Evolutionary conservation across 1,140 invertebrate species (phyloP).

Genomic region (Lanistes nyassanus): DNA sequence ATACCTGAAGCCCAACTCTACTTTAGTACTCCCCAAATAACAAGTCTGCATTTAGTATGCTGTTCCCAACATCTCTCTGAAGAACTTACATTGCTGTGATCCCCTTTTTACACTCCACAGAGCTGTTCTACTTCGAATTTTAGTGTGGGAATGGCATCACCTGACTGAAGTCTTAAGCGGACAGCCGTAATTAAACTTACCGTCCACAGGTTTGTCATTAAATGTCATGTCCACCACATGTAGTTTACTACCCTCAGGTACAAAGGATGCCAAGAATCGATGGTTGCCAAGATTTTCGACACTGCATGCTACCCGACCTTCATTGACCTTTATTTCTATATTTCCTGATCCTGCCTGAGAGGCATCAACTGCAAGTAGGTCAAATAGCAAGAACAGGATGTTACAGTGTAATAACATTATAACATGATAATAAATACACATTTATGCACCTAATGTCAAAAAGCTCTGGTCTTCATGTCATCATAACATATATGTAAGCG

Average conservation of each 20-base stretch:
- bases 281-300: constrained; percentile 92
- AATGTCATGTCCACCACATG: constrained; percentile 99
- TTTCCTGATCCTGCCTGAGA: constrained; percentile 94
- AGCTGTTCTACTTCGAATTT: too few species aligned
- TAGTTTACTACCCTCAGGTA: constrained; percentile 88
- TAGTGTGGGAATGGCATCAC: too few species aligned
- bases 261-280: constrained; percentile 83
- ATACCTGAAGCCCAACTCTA: too few species aligned
- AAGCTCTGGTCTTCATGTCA: neutral
- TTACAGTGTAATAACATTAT: neutral
- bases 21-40: too few species aligned
- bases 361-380: constrained; percentile 85
- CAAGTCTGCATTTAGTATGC: too few species aligned
- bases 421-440: neutral
- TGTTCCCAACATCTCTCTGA: too few species aligned
- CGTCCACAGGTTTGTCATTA: constrained; percentile 93
- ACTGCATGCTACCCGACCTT: constrained; percentile 92
- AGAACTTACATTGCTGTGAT: too few species aligned
- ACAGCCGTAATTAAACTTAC: too few species aligned
- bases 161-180: too few species aligned
- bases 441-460: neutral
- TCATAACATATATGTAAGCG: neutral
- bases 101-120: too few species aligned
- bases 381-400: constrained; percentile 36
- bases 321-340: constrained; percentile 95